Evolutionary conservation across 1,140 invertebrate genomes (phyloP), one percentile per base, ranked within the genome.

Genomic region (Arctopsyche grandis): DNA sequence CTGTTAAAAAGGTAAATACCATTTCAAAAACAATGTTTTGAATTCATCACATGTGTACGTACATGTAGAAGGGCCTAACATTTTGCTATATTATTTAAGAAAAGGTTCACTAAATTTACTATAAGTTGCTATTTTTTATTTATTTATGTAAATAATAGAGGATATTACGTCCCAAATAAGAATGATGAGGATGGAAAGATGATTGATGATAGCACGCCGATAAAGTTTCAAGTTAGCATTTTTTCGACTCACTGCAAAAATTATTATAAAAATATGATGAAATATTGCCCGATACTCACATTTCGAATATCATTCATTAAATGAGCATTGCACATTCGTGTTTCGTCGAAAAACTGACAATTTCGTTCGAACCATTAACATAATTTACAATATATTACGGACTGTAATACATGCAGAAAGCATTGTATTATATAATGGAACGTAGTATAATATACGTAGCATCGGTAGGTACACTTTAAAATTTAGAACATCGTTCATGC

Each of bases 141-240:
- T 38, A 38, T 38, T 38, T 38, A 38, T 38, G 29, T 38, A 38
- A 38, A 38, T 38, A 38, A 38, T 4, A 7, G 29, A 38, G 29
- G 29, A 38, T 38, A 38, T 38, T 38, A 38, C 7, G 29, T 1
- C 29, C 29, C 1, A 60, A 21, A n/a, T 9, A 19, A 19, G 21
- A 60, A 60, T 19, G 14, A 60, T 19, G 16, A 60, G 21, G 21
- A 60, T 3, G 7, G 56, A 19, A 52, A 60, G 5, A 19, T 60
- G 56, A 60, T 60, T 60, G 56, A 60, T 60, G 56, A 60, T 19
- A 19, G 9, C 1, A 60, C 56, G 16, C 5, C 56, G 56, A 60
- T 60, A 60, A 60, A 60, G 56, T 60, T 60, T 60, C 56, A 60
- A 19, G 56, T 21, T 38, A 60, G 56, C 9, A 16, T 60, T 60